Evolutionary conservation across 2,113 vertebrate genomes (phyloP), one percentile per base, ranked within the genome.

Genomic region (Oncorhynchus masou): DNA sequence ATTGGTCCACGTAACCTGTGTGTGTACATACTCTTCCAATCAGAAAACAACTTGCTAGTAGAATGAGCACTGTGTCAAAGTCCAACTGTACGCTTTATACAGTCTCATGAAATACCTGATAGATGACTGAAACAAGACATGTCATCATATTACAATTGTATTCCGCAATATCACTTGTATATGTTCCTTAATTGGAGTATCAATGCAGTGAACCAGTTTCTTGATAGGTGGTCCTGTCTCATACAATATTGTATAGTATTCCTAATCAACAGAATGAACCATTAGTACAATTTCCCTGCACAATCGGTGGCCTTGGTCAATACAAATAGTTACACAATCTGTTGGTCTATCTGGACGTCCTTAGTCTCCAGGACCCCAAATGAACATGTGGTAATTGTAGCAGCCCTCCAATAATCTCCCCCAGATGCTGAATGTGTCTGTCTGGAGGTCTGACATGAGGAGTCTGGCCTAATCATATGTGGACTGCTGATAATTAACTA

Each of bases 401-500:
- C 59, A 74, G 74, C 75, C 70, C 83, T 77, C 34, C 57, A 82
- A 83, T 85, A 80, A 84, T 90, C 84, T 87, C 78, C 78, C 79
- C 77, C 76, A 81, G 84, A 85, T 86, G 87, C 88, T 85, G 85
- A 79, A 84, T 84, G 83, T 79, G 83, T 90, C 87, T 89, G 80
- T 90, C 88, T 88, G 80, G 85, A 84, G 83, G 83, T 88, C 84
- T 86, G 91, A 76, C 81, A 88, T 76, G 89, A 83, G 31, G 70
- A 84, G 85, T 87, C 88, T 90, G 90, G 88, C 88, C 87, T 85
- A 80, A 85, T 85, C 71, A 83, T 74, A 69, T 81, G 85, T 74
- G 51, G 89, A 85, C 83, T 84, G 86, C 88, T 80, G 77, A 83
- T 90, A 91, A 93, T 92, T 91, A 90, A 88, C 84, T 86, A 90